Conservation (phyloP, 1,140 invertebrate species). For the Drosophila subpulchrella region DNA sequence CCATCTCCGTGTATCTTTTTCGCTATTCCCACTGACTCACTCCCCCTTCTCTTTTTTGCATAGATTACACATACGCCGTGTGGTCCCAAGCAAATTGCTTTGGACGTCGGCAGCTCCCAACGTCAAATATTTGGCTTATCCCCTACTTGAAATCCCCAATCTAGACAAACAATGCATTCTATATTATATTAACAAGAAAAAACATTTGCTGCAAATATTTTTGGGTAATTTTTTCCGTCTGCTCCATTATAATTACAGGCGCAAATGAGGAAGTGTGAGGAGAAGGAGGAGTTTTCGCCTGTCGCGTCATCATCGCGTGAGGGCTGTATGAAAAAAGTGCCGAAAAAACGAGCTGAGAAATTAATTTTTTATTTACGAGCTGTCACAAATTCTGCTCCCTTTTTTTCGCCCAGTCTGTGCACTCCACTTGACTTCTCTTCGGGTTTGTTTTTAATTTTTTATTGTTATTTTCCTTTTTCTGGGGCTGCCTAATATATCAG, state of each 20-base stretch:
- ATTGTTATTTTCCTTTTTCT: constrained; percentile 19
- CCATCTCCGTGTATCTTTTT: background rate
- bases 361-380: constrained; percentile 82
- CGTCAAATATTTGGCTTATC: constrained; percentile 54
- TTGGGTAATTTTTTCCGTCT: constrained; percentile 65
- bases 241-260: constrained; percentile 68
- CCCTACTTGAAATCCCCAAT: constrained; percentile 32
- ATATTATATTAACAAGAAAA: constrained; percentile 39
- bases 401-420: constrained; percentile 38
- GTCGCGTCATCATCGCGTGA: constrained; percentile 73
- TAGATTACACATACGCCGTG: constrained; percentile 72
- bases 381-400: constrained; percentile 73
- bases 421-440: constrained; percentile 52
- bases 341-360: constrained; percentile 52
- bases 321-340: constrained; percentile 15
- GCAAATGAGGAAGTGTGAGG: constrained; percentile 50
- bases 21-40: constrained; percentile 33
- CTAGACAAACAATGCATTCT: constrained; percentile 45
- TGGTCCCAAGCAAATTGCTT: constrained; percentile 55
- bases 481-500: constrained; percentile 69
- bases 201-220: constrained; percentile 67
- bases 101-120: constrained; percentile 20
- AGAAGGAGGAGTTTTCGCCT: constrained; percentile 23
- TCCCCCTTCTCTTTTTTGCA: constrained; percentile 44
- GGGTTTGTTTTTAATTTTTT: constrained; percentile 48